Evolutionary conservation across 2,113 vertebrate genomes (phyloP), one percentile per base, ranked within the genome.

Genomic region (Gadus macrocephalus): DNA sequence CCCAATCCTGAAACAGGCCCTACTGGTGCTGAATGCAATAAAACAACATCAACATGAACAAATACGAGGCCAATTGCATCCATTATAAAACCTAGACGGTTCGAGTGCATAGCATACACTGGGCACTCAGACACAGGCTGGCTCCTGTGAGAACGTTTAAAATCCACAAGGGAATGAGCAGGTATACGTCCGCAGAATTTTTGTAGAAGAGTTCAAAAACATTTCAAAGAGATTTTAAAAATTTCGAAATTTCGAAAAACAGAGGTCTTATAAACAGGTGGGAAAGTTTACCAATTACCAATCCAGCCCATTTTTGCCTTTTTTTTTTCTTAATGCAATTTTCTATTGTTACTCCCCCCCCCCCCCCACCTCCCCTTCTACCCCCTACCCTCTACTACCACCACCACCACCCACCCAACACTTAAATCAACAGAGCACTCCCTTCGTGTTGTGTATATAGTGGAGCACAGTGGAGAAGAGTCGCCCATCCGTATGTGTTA

Each of bases 91-190:
- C 78, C 73, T 69, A 66, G 72, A 77, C 83, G 35, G 60, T 67
- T 64, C 78, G 80, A 69, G 70, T 81, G 69, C 72, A 67, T 74
- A 67, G 63, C 20, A 72, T 56, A 87, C 78, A 64, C 56, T 38
- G 84, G 85, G 80, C 81, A 86, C 85, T 67, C 70, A 78, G 84
- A 79, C 88, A 90, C 92, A 91, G 95, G 95, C 94, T 86, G 95
- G 95, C 89, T 94, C 94, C 93, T 96, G 94, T 93, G 84, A 70
- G 83, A 73, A 91, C 83, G 87, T 15, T 17, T 15, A 86, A 86
- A 90, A 85, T 74, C 78, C 90, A 89, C 80, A 83, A 67, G 76
- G 85, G 81, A 78, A 80, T 84, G 71, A 78, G 83, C 74, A 74
- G 82, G 77, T 72, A 55, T 73, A 69, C 71, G 64, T 68, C 71